Evolutionary conservation across 2,797 vertebrate genomes (phyloP), one percentile per base, ranked within the genome.

Genomic region (Poeciliopsis paucimaculata): DNA sequence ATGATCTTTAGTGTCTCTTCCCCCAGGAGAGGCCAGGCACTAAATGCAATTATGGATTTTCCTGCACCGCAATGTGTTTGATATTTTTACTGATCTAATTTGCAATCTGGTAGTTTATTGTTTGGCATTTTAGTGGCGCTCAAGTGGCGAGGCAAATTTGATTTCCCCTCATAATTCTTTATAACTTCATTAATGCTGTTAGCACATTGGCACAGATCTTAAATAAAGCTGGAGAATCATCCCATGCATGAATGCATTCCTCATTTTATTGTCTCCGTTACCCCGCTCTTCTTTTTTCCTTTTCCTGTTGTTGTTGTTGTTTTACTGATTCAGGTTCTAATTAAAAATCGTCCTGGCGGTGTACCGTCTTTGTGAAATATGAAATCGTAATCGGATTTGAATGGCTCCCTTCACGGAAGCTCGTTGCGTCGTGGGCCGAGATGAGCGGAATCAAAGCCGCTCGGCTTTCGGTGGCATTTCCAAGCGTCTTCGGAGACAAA

Each of bases 81-180:
- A 99, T 99, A 99, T 99, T 99, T 98, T 97, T 97, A 97, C 97
- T 99, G 98, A 99, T 99, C 98, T 99, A 99, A 99, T 99, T 99
- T 99, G 97, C 98, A 99, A 98, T 98, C 98, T 98, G 98, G 97
- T 98, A 99, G 97, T 99, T 99, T 99, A 99, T 99, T 99, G 98
- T 99, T 98, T 99, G 98, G 98, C 98, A 99, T 99, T 99, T 99
- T 98, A 98, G 98, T 97, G 97, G 97, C 95, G 96, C 97, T 98
- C 97, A 98, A 98, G 97, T 98, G 97, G 97, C 96, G 96, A 97
- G 95, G 97, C 97, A 98, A 98, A 99, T 99, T 98, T 98, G 98
- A 99, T 99, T 99, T 99, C 96, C 97, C 96, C 97, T 98, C 98
- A 98, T 99, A 99, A 99, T 99, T 99, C 97, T 97, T 97, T 97